phyloP scores from a whole-genome alignment of 2,888 invertebrate species.

The Eupithecia abbreviata region DNA sequence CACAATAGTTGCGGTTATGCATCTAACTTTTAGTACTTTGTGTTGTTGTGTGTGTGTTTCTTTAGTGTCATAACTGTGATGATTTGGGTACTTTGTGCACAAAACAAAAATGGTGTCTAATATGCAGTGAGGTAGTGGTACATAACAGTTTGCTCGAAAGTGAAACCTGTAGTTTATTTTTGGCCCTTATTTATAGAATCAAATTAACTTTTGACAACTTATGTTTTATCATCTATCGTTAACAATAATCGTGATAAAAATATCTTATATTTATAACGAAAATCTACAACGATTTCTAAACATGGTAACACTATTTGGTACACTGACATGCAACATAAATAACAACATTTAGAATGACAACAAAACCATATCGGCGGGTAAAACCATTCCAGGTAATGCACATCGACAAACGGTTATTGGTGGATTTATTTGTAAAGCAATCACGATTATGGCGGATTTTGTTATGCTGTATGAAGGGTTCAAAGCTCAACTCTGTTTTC shows the following conservation, averaged over 20 bases:
- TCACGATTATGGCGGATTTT: conserved; percentile 43
- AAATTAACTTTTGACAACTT: background rate
- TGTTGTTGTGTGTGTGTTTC: background rate
- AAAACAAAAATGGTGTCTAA: no score
- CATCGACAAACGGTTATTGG: conserved; percentile 24
- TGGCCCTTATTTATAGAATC: background rate
- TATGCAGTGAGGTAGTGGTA: conserved; percentile 31
- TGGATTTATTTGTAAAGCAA: conserved; percentile 37
- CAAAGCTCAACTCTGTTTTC: conserved; percentile 44
- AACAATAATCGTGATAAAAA: conserved; percentile 23
- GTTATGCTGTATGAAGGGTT: conserved; percentile 43
- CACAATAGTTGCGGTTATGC: background rate
- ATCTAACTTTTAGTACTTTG: background rate
- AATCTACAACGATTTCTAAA: conserved; percentile 27
- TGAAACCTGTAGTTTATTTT: background rate
- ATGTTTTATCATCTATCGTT: conserved; percentile 2
- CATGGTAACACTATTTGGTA: conserved; percentile 36
- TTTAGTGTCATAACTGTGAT: background rate
- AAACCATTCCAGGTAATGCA: conserved; percentile 34
- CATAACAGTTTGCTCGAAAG: conserved; percentile 5
- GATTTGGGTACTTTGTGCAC: background rate
- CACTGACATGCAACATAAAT: conserved; percentile 64
- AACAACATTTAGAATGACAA: conserved; percentile 32
- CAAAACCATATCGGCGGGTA: conserved; percentile 28
- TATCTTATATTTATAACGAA: conserved; percentile 18